A percentile compares a stretch with the other conserved stretches of the same genome.
phyloP scores from a whole-genome alignment of 2,797 vertebrate genomes.

The Luscinia megarhynchos region DNA sequence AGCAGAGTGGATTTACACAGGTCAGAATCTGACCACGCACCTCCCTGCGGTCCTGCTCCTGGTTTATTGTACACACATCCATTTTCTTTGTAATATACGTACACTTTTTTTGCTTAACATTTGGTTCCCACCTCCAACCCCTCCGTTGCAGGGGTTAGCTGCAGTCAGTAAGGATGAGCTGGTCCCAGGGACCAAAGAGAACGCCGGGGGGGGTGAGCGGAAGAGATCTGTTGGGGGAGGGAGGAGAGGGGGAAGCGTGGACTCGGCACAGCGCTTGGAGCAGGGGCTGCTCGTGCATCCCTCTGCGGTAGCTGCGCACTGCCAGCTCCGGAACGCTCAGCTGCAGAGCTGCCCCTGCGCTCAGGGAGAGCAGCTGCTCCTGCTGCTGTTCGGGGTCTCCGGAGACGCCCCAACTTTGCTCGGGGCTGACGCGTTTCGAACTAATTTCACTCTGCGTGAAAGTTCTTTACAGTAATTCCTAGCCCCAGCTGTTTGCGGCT shows the following conservation, averaged over 20 bases:
- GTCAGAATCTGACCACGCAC: not conserved
- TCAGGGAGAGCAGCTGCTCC: not conserved
- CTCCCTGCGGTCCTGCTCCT: not conserved
- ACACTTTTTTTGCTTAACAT: accelerated
- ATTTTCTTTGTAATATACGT: not conserved
- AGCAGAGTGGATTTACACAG: not conserved
- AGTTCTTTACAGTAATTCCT: not conserved
- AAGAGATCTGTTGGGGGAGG: not conserved
- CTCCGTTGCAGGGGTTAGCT: not conserved
- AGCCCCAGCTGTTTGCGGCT: accelerated
- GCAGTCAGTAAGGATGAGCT: not conserved
- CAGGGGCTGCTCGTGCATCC: not conserved
- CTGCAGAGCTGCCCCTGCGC: not conserved
- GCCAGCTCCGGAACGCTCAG: accelerated
- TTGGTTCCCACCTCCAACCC: not conserved
- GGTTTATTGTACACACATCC: not conserved
- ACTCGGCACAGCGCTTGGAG: accelerated
- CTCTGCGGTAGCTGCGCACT: not conserved
- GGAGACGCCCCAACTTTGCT: not conserved
- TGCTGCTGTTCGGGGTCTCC: not conserved
- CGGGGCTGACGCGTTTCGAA: not conserved
- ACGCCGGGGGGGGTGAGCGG: accelerated
- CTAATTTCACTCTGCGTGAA: not conserved
- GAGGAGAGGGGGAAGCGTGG: not conserved
- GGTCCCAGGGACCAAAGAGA: not conserved